Percentiles rank a stretch among this genome's conserved stretches.
phyloP scores from a whole-genome alignment of 2,888 invertebrate genomes.

The Auanema sp. region DNA sequence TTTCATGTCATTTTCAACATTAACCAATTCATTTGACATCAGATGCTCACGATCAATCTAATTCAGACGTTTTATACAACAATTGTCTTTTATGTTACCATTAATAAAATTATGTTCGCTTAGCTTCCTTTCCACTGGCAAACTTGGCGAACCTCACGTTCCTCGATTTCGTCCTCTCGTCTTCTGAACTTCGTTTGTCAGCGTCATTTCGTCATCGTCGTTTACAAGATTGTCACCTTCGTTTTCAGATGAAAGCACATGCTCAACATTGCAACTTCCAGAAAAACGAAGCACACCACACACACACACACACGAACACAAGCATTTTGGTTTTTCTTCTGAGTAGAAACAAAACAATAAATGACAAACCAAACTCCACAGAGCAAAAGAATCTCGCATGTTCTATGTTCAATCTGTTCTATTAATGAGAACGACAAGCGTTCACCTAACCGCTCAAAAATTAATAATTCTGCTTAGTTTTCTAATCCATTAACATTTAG shows the following conservation, averaged over 20 bases:
- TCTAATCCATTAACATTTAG: conserved; percentile 22
- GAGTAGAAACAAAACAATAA: too few species aligned
- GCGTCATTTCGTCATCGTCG: not conserved
- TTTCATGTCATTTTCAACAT: too few species aligned
- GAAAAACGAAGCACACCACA: conserved; percentile 1
- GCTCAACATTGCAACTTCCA: not conserved
- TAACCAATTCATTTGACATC: too few species aligned
- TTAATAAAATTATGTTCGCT: too few species aligned
- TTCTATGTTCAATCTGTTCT: conserved; percentile 6
- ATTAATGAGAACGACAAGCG: not conserved
- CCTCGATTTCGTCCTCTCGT: not conserved
- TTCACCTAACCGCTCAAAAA: not conserved
- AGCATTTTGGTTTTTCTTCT: too few species aligned
- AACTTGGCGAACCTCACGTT: too few species aligned
- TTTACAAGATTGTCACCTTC: not conserved
- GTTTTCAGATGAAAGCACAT: not conserved
- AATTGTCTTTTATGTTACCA: too few species aligned
- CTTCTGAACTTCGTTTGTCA: not conserved
- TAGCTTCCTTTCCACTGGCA: too few species aligned
- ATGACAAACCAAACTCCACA: too few species aligned
- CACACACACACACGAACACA: not conserved
- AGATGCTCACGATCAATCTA: too few species aligned
- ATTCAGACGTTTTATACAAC: too few species aligned
- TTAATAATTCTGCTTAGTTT: not conserved
- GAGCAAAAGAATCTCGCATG: too few species aligned